These are phyloP conservation scores for Hyla sarda DNA, from an alignment of 2,113 vertebrate species.

Conservation along the genomic window DNA sequence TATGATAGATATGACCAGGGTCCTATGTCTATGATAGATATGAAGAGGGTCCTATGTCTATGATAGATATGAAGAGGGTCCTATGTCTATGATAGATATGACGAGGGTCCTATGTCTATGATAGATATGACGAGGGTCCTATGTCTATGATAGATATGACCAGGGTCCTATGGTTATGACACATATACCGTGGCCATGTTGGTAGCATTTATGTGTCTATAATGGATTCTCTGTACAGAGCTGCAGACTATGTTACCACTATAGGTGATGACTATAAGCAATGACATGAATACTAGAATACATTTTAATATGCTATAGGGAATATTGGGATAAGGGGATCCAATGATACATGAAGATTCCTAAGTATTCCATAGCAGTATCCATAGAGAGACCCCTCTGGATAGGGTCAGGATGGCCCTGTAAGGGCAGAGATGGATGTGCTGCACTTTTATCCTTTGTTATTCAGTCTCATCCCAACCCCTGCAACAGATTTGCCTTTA, in stretches of 20 bases:
- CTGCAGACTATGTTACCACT: background rate
- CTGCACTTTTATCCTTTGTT: constrained; percentile 48
- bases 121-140: no score
- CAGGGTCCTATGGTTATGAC: background rate
- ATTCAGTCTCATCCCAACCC: constrained; percentile 36
- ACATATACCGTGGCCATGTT: background rate
- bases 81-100: no score
- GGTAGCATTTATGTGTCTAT: no score
- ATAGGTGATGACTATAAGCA: background rate
- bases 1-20: no score
- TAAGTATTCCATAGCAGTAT: background rate
- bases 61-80: no score
- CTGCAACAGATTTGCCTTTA: constrained; percentile 49
- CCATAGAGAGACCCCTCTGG: background rate
- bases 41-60: no score
- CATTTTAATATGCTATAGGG: background rate
- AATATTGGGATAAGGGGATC: background rate
- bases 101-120: no score
- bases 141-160: no score
- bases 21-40: no score
- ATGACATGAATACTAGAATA: background rate
- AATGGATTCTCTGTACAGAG: background rate
- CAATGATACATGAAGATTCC: background rate
- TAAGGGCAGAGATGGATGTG: background rate
- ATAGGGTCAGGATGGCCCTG: background rate